These are phyloP conservation scores for Vulpes vulpes DNA, from an alignment of 2,113 vertebrate genomes.

Conservation along the genomic window DNA sequence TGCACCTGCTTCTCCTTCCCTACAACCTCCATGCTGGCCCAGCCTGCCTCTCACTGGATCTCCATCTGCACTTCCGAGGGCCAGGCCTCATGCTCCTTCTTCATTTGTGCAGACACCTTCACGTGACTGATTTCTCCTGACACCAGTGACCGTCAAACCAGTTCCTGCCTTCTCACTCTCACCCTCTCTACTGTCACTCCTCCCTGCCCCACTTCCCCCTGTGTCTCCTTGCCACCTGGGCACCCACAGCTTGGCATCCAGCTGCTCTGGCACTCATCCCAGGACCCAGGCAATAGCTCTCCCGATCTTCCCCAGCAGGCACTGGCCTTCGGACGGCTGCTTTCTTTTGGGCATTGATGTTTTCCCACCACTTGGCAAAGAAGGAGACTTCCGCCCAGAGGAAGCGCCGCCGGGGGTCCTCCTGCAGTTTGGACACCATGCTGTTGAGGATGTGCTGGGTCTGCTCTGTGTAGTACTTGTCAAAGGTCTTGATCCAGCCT, in stretches of 20 bases:
- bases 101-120: neutral
- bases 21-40: fast-evolving
- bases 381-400: slow-evolving; percentile 99
- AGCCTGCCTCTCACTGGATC: neutral
- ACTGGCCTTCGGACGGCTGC: slow-evolving; percentile 94
- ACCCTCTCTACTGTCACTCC: no score
- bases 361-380: slow-evolving; percentile 99
- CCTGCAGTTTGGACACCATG: slow-evolving; percentile 97
- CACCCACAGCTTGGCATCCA: neutral
- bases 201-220: neutral
- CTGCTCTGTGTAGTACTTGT: slow-evolving; percentile 98
- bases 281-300: neutral
- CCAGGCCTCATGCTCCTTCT: fast-evolving
- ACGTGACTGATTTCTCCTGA: neutral
- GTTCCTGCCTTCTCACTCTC: neutral
- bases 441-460: slow-evolving; percentile 99
- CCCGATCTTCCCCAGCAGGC: fast-evolving
- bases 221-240: neutral
- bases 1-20: fast-evolving
- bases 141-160: neutral
- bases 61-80: no score
- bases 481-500: slow-evolving; percentile 99
- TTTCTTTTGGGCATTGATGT: slow-evolving; percentile 92
- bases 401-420: slow-evolving; percentile 96
- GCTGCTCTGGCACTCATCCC: neutral